Evolutionary conservation across 2,797 vertebrate genomes (phyloP), one percentile per base, ranked within the genome.

Genomic region (Epinephelus awoara): DNA sequence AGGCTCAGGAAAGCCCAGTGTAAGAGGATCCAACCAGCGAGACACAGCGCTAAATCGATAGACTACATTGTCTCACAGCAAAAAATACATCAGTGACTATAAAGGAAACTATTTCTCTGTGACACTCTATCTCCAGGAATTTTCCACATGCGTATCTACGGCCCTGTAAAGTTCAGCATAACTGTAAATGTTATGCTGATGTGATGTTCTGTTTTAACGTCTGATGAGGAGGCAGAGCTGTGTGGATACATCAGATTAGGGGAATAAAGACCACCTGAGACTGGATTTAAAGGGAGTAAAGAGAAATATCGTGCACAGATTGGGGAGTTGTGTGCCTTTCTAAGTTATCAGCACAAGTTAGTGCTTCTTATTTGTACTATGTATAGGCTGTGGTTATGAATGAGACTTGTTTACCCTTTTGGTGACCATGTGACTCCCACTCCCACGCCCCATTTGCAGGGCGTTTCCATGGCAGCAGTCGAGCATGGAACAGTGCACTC

Each of bases 381-480:
- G 79, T 80, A 78, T 67, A 75, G 87, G 57, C 75, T 71, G 78
- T 81, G 82, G 90, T 95, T 92, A 92, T 95, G 94, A 96, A 96
- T 95, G 94, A 93, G 94, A 81, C 92, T 91, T 96, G 94, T 96
- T 96, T 95, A 96, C 92, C 85, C 90, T 90, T 91, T 91, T 70
- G 68, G 58, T 86, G 90, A 87, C 91, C 95, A 95, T 89, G 93
- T 95, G 94, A 95, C 92, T 91, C 86, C 62, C 77, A 80, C 91
- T 90, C 93, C 91, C 90, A 93, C 93, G 65, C 92, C 93, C 40
- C 92, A 93, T 94, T 93, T 51, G 85, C 87, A 88, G 85, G 90
- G 84, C 49, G 91, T 96, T 93, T 90, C 94, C 93, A 95, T 95
- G 95, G 94, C 67, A 94, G 92, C 93, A 63, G 89, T 77, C 10